Percentiles rank a stretch among this genome's conserved stretches.
These are phyloP conservation scores for Leptodactylus fallax DNA, from an alignment of 2,797 vertebrate species.

Conservation along the genomic window DNA sequence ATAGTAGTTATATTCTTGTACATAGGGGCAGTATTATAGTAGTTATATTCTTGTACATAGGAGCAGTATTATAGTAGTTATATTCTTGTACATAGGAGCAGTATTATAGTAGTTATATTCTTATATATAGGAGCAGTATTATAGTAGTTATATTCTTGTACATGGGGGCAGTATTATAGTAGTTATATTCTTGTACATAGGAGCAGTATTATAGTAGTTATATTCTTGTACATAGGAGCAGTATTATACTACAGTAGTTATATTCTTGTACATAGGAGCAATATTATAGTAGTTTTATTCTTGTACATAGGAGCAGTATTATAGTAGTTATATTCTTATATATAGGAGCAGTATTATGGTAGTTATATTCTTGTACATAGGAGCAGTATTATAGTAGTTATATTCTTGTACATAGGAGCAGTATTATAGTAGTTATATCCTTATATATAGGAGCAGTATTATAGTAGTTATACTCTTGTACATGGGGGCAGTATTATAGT, in stretches of 20 bases:
- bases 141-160: constrained; percentile 5
- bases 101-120: neutral
- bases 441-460: neutral
- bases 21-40: neutral
- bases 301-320: neutral
- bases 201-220: neutral
- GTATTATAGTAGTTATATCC: constrained; percentile 15
- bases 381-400: too few relatives aligned
- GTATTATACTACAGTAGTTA: constrained; percentile 7
- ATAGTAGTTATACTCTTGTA: constrained; percentile 5
- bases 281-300: constrained; percentile 23
- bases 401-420: neutral
- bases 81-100: neutral
- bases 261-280: neutral
- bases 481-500: too few relatives aligned
- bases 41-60: neutral
- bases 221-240: neutral
- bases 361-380: neutral
- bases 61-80: neutral
- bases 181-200: neutral
- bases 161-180: neutral
- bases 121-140: neutral
- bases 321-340: neutral
- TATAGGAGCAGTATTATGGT: neutral
- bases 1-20: neutral